Evolutionary conservation across 1,140 invertebrate species (phyloP), one percentile per base, ranked within the genome.

Genomic region (Pseudomyrmex dendroicus): DNA sequence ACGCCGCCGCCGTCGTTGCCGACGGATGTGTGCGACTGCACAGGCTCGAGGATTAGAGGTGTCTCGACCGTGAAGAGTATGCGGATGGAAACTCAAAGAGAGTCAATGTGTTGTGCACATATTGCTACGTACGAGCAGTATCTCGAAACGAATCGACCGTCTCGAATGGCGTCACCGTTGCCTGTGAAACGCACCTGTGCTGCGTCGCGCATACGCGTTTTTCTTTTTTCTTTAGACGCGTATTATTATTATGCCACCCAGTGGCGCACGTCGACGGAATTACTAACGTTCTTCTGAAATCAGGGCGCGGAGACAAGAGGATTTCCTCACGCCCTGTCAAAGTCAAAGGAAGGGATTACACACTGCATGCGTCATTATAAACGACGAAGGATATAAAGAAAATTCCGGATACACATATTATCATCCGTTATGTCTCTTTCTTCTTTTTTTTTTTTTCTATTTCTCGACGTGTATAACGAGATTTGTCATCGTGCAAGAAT

Each of bases 41-140:
- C 46, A 63, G 73, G 17, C 57, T 54, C 89, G 84, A 62, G 84
- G 62, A 90, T 91, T 87, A 89, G 83, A 84, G 82, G 67, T 76
- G 61, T 80, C 57, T 15, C 80, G 63, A 59, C 48, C 63, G 80
- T 86, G 86, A 86, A 70, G 44, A 78, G 44, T 76, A 63, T 25
- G 68, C 20, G 73, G 50, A 56, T 52, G 46, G 62, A 46, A 73
- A 73, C 56, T 17, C 54, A 13, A 66, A 73, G 44, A 73, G 50
- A 73, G 50, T 52, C 59, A 50, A 44, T 35, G 25, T 48, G 35
- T 56, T 70, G 25, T 12, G n/a, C 54, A 62, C 54, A 54, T 62
- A 61, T 73, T 35, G 66, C 4, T 8, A 25, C 13, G 15, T n/a
- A 25, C 25, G 48, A 35, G 15, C 56, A 35, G 35, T 35, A 25